These are phyloP conservation scores for Uria lomvia DNA, from an alignment of 2,113 vertebrate genomes.

Conservation along the genomic window DNA sequence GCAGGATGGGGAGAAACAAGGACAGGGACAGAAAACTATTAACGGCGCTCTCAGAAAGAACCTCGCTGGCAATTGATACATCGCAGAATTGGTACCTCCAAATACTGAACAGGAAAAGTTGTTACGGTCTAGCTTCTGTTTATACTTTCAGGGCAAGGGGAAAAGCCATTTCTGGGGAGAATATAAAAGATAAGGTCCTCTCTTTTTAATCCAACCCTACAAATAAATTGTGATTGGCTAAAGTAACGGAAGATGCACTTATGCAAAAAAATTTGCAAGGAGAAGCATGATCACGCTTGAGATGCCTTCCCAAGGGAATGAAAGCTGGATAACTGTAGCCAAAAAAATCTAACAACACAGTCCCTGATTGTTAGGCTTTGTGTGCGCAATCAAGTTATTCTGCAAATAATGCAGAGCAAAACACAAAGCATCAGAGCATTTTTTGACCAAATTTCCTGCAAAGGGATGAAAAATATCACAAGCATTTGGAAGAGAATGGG, in stretches of 20 bases:
- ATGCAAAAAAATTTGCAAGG: background rate
- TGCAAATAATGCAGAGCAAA: background rate
- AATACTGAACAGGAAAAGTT: background rate
- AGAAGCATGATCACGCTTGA: background rate
- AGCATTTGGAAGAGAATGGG: background rate
- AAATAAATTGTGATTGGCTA: background rate
- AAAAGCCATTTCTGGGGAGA: accelerated
- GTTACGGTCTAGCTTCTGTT: background rate
- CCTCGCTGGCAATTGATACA: background rate
- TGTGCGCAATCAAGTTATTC: background rate
- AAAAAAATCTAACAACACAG: background rate
- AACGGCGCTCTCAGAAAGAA: background rate
- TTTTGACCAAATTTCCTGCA: background rate
- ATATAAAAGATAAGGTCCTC: background rate
- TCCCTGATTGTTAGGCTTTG: background rate
- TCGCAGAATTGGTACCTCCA: background rate
- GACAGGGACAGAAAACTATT: background rate
- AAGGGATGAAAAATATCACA: accelerated
- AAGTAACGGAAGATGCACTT: background rate
- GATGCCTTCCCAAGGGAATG: background rate
- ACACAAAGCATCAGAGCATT: background rate
- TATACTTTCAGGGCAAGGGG: background rate
- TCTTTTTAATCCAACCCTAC: background rate
- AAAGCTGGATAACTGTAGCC: background rate
- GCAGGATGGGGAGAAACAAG: background rate